phyloP scores from a whole-genome alignment of 2,113 vertebrate genomes.

The Carollia perspicillata region DNA sequence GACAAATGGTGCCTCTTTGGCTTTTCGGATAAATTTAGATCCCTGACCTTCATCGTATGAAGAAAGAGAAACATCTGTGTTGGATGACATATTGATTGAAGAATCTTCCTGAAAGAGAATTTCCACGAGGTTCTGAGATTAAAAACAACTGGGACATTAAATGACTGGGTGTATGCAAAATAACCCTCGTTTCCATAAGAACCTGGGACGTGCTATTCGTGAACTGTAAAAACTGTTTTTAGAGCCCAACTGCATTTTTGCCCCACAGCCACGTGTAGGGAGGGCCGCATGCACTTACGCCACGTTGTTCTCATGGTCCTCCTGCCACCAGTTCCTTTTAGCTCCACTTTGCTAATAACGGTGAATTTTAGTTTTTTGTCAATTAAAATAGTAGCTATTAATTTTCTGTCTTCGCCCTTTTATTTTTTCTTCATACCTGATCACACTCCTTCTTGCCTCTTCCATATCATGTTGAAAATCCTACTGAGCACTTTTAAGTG shows the following conservation, averaged over 20 bases:
- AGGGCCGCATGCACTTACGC: background rate
- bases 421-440: background rate
- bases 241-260: background rate
- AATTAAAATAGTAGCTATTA: background rate
- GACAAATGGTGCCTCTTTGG: slow-evolving; percentile 90
- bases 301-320: background rate
- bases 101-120: slow-evolving; percentile 56
- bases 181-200: background rate
- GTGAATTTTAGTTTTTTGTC: background rate
- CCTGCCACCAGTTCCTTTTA: background rate
- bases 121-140: background rate
- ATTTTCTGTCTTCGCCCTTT: background rate
- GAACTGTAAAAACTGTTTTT: background rate
- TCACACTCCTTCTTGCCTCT: background rate
- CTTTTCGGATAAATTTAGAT: slow-evolving; percentile 89
- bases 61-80: slow-evolving; percentile 61
- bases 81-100: slow-evolving; percentile 81
- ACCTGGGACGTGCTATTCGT: background rate
- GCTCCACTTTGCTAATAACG: background rate
- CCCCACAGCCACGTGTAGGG: background rate
- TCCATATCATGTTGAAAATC: background rate
- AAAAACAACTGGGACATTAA: slow-evolving; percentile 14
- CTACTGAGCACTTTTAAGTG: background rate
- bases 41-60: slow-evolving; percentile 81
- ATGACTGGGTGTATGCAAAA: background rate